Evolutionary conservation across 2,888 invertebrate genomes (phyloP), one percentile per base, ranked within the genome.

Genomic region (Anorthoa munda): DNA sequence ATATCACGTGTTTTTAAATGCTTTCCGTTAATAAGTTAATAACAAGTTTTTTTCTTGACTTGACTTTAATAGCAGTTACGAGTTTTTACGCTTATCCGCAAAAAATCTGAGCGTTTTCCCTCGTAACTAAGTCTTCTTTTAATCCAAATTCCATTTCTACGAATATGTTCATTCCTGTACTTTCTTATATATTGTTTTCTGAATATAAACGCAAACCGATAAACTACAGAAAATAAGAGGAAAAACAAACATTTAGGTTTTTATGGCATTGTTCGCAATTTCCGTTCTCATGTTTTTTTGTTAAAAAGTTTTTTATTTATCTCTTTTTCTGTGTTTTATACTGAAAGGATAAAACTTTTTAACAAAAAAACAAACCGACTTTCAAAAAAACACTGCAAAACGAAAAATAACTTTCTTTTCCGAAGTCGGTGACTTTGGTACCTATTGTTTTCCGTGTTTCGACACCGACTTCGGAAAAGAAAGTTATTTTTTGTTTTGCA

Each of bases 1-100:
- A 1, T 13, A n/a, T 77, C 78, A 66, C 68, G 72, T 82, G 67
- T 45, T 51, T 11, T 5, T 39, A 69, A 56, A 75, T 31, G 18
- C 17, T 55, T 46, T 26, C 9, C 48, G 31, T 55, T 58, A 50
- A 48, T 46, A 13, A n/a, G 12, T 46, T 56, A 45, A 48, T 63
- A 45, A 13, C 48, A n/a, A 31, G n/a, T 12, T 26, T 72, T 79
- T 72, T 79, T 45, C 21, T 55, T 45, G 13, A 12, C 12, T 55
- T 60, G 26, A 55, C 45, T 39, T 39, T 39, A 39, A 9, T 39
- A 39, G 31, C 31, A 31, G 39, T 39, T 39, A 9, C 39, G 9
- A 9, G 39, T 39, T 39, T 39, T 9, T 9, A 9, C 4, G 11
- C 1, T 17, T 31, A 15, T 12, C 18, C 18, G n/a, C 23, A 31